phyloP scores from a whole-genome alignment of 2,888 invertebrate genomes.

The Disparrhopalites patrizii region DNA sequence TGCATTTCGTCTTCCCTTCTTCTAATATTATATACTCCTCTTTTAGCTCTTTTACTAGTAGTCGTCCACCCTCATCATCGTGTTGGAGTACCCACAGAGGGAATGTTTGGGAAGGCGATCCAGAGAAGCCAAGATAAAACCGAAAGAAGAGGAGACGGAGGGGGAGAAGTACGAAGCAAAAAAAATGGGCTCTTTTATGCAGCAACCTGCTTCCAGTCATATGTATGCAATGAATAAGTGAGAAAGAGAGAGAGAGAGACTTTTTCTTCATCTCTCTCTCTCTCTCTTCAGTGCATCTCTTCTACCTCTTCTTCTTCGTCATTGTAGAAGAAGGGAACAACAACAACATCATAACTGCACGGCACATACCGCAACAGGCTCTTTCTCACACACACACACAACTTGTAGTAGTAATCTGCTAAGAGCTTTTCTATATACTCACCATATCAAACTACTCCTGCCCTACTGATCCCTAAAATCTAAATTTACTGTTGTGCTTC shows the following conservation, averaged over 20 bases:
- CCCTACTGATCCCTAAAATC: slow-evolving; percentile 19
- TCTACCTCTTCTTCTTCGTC: background rate
- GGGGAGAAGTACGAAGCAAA: too few species aligned
- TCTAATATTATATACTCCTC: too few species aligned
- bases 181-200: background rate
- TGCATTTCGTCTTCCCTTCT: too few species aligned
- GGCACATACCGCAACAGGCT: background rate
- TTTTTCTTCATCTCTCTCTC: background rate
- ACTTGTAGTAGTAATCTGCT: slow-evolving; percentile 21
- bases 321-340: background rate
- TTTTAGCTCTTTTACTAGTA: too few species aligned
- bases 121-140: slow-evolving; percentile 14
- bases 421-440: slow-evolving; percentile 19
- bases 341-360: too few species aligned
- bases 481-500: slow-evolving; percentile 12
- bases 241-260: background rate
- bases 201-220: slow-evolving; percentile 8
- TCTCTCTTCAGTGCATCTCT: background rate
- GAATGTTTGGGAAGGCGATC: slow-evolving; percentile 21
- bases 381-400: background rate
- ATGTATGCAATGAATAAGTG: too few species aligned
- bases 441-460: slow-evolving; percentile 23
- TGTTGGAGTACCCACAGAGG: slow-evolving; percentile 8
- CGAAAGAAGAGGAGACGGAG: background rate
- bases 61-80: slow-evolving; percentile 4